Evolutionary conservation across 2,888 invertebrate species (phyloP), one percentile per base, ranked within the genome.

Genomic region (Agrochola macilenta): DNA sequence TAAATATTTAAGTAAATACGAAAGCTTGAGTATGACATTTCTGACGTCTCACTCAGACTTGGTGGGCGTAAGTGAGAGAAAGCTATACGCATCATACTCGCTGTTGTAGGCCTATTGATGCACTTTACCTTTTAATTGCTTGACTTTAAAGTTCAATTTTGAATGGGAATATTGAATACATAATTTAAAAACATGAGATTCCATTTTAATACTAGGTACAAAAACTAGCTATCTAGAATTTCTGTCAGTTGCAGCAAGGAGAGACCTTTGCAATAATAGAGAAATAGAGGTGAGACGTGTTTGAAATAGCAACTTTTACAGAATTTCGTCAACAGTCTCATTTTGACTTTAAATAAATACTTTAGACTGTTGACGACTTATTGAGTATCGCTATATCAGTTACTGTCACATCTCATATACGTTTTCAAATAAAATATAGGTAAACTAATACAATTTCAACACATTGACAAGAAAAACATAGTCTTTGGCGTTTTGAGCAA

Each of bases 401-500:
- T 71, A 81, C 76, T 70, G 35, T 52, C 57, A 76, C 78, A 46
- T 79, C 80, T 72, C 76, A 54, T 65, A 77, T 14, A 83, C 54
- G 54, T 65, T 78, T 66, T 71, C 66, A 78, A 80, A 81, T 76
- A 79, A 77, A 81, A 77, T 70, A 87, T 82, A 69, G 57, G 69
- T 69, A 87, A 89, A 87, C 87, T 90, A 81, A 88, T 85, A 89
- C 81, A 81, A 84, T 86, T 87, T 89, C 83, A 89, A 89, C 83
- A 81, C 79, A 79, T 87, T 88, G 88, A 88, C 88, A 89, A 88
- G 87, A 89, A 90, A 86, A 88, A 79, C 72, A 86, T 88, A 91
- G 91, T 96, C 96, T 96, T 96, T 96, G 96, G 96, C 95, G 94
- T 92, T 91, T 96, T 96, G 96, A 96, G 96, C 96, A 96, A 96